phyloP scores from a whole-genome alignment of 2,888 invertebrate genomes.

The Tinea pellionella region DNA sequence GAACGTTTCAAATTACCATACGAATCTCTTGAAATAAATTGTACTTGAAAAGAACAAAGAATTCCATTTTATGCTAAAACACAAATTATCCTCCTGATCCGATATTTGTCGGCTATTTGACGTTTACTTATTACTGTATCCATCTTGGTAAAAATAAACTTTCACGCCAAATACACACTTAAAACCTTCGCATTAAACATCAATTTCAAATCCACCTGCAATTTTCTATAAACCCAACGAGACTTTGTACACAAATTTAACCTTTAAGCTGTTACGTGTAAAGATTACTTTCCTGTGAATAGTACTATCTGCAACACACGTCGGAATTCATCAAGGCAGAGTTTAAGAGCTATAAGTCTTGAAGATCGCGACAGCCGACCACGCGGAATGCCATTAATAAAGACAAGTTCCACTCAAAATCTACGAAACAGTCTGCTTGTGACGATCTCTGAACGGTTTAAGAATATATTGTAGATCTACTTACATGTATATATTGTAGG shows the following conservation, averaged over 20 bases:
- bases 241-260: not conserved
- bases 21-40: not conserved
- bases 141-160: not conserved
- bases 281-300: not conserved
- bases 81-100: constrained; percentile 5
- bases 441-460: constrained; percentile 33
- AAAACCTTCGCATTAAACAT: not conserved
- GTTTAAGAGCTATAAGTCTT: constrained; percentile 46
- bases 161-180: not conserved
- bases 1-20: not conserved
- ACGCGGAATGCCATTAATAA: constrained; percentile 54
- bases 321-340: constrained; percentile 50
- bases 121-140: constrained; percentile 10
- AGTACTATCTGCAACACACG: not conserved
- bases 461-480: constrained; percentile 22
- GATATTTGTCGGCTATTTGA: constrained; percentile 12
- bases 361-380: constrained; percentile 31
- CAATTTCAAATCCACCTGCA: not conserved
- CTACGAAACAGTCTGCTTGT: constrained; percentile 33
- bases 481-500: constrained; percentile 18
- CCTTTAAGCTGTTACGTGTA: not conserved
- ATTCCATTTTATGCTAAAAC: constrained; percentile 2
- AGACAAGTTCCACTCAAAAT: constrained; percentile 48
- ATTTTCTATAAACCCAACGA: not conserved
- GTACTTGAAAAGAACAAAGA: constrained; percentile 1